Base-by-base conservation (phyloP, 2,113 vertebrate genomes). In the Cacatua alba region DNA sequence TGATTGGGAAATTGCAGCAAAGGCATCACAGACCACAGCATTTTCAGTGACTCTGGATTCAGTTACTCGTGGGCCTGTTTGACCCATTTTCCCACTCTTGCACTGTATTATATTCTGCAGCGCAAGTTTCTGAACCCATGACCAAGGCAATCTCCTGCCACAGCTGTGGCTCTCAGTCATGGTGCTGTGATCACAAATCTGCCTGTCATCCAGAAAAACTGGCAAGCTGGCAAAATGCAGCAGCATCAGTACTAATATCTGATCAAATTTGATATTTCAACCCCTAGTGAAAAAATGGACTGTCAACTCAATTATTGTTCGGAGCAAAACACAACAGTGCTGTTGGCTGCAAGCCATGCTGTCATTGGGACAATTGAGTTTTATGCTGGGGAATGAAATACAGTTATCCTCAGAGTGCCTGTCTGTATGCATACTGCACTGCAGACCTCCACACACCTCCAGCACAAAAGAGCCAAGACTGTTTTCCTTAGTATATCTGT, bases 251-350 rank as follows among this genome's bases (percentile, higher is more conserved):
- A 86, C 85, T 94, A 88, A 89, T 92, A 96, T 19, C 79, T 92
- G 94, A 96, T 90, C 79, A 88, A 94, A 84, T 95, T 72, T 96
- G 92, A 94, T 96, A 96, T 86, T 95, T 94, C 90, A 97, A 55
- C 82, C 78, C 85, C 83, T 7, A 24, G 41, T 94, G 74, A 70
- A 96, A 96, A 95, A 97, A 68, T 93, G 51, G 71, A 94, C 91
- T 97, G 94, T 97, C 95, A 93, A 91, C 86, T 95, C 94, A 93
- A 79, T 96, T 94, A 93, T 43, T 95, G 82, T 95, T 92, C 44
- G 3, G 24, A 91, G 72, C 77, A 86, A 83, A 94, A 81, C 85
- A 92, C 79, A 96, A 55, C 65, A 71, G 44, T 92, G 13, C 91
- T 85, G 78, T 87, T 97, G 89, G 93, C 95, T 94, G 88, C 86